Conservation (phyloP, 2,888 invertebrate species). For the Synergus umbraculus region DNA sequence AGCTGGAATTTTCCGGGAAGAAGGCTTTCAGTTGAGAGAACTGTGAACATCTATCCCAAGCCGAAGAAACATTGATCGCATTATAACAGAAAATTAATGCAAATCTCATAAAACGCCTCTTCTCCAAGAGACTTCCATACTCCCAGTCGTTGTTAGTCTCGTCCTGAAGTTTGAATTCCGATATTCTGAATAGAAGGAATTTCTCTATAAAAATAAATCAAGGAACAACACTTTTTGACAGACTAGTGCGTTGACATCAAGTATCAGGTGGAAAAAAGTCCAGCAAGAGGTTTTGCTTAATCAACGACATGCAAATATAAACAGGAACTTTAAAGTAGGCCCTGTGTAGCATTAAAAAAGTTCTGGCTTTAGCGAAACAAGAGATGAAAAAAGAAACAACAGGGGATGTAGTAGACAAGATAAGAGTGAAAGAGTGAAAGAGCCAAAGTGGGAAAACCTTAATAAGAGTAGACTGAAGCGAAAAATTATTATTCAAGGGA, state of each 20-base stretch:
- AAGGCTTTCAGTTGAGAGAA: background rate
- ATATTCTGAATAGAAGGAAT: too few species aligned
- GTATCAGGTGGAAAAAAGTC: background rate
- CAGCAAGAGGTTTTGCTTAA: background rate
- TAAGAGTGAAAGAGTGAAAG: background rate
- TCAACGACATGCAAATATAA: conserved; percentile 10
- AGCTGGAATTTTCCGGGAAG: background rate
- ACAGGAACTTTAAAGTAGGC: conserved; percentile 15
- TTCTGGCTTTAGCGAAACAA: conserved; percentile 42
- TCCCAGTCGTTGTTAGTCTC: background rate
- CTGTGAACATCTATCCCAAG: background rate
- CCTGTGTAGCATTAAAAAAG: background rate
- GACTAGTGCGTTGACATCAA: background rate
- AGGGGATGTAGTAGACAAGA: background rate
- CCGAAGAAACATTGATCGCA: conserved; percentile 40
- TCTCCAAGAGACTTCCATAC: conserved; percentile 15
- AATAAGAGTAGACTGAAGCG: conserved; percentile 22
- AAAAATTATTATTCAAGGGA: conserved; percentile 48
- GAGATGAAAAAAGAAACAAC: conserved; percentile 1
- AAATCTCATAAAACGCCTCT: conserved; percentile 44
- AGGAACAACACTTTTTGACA: background rate
- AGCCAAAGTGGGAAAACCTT: conserved; percentile 26
- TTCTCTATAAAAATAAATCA: background rate
- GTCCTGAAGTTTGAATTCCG: background rate
- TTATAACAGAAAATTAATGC: conserved; percentile 49